phyloP scores from a whole-genome alignment of 2,113 vertebrate genomes.

The Rattus rattus region DNA sequence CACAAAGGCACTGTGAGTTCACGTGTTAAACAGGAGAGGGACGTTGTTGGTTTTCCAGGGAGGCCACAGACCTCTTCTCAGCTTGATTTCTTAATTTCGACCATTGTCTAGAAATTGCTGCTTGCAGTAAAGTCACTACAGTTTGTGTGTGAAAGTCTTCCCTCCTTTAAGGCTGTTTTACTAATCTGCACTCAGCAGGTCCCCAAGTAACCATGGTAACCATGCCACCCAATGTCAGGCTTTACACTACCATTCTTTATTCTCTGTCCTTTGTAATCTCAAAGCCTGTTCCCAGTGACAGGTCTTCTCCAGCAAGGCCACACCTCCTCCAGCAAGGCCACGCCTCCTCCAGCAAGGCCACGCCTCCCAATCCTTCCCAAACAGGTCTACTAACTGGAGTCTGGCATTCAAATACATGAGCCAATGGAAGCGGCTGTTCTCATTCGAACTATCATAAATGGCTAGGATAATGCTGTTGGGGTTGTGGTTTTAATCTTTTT shows the following conservation, averaged over 20 bases:
- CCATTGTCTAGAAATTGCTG: neutral
- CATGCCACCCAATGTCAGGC: neutral
- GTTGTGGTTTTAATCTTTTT: neutral
- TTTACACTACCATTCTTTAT: neutral
- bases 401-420: neutral
- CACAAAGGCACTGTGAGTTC: neutral
- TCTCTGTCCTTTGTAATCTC: neutral
- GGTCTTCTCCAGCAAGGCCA: neutral
- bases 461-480: neutral
- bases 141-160: neutral
- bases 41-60: rapidly evolving
- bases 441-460: too few species aligned
- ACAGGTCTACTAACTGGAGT: neutral
- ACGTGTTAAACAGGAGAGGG: neutral
- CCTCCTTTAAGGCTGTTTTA: neutral
- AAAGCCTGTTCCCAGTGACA: neutral
- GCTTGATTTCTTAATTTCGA: neutral
- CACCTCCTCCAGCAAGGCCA: too few species aligned
- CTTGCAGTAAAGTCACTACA: neutral
- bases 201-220: neutral
- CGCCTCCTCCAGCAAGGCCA: neutral
- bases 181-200: too few species aligned
- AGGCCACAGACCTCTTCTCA: neutral
- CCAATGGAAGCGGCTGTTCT: neutral
- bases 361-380: neutral